A percentile compares a stretch with the other conserved stretches of the same genome.
Evolutionary conservation across 2,797 vertebrate species (phyloP).

Genomic region (Otus scops): DNA sequence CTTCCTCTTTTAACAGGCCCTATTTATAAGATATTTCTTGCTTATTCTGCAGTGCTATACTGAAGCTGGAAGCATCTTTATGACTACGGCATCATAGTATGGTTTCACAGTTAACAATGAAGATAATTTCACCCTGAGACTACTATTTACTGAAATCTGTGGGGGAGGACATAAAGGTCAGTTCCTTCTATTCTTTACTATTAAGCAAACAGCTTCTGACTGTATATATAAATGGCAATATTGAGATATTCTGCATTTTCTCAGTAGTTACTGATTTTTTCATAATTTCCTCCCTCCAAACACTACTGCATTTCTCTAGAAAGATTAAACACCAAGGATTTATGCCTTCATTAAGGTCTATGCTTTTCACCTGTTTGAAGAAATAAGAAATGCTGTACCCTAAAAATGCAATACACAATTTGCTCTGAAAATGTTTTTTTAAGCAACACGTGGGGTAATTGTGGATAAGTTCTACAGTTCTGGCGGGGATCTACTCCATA

Average conservation of each 20-base stretch:
- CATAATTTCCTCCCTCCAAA: constrained; percentile 7
- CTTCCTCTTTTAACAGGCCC: constrained; percentile 41
- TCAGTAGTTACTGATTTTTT: neutral
- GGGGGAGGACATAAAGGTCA: neutral
- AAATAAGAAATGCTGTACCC: neutral
- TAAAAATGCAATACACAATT: neutral
- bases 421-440: neutral
- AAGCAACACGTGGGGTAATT: neutral
- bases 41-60: neutral
- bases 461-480: neutral
- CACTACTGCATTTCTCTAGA: neutral
- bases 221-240: neutral
- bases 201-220: constrained; percentile 3
- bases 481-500: neutral
- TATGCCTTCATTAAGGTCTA: neutral
- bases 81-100: neutral
- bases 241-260: neutral
- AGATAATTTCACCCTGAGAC: neutral
- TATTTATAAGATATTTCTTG: constrained; percentile 6
- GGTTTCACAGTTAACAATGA: neutral
- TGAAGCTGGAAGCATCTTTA: neutral
- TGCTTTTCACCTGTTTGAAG: neutral
- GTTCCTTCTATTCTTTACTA: neutral
- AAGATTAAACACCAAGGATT: neutral
- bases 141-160: neutral